Evolutionary conservation across 1,140 invertebrate genomes (phyloP), one percentile per base, ranked within the genome.

Genomic region (Cotesia typhae): DNA sequence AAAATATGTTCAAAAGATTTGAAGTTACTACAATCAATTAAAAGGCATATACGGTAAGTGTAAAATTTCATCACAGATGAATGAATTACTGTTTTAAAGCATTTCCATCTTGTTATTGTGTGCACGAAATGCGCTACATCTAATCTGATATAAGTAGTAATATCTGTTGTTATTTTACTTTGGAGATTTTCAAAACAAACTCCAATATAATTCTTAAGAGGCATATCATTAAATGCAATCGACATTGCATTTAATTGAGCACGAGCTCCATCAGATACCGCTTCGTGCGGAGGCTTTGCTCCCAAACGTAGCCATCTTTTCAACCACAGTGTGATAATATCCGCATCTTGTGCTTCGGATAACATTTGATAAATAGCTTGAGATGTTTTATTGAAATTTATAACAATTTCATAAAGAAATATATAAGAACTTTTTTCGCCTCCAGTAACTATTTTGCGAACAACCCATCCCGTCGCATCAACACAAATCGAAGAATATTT

Each of bases 391-490:
- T 60, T 36, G 6, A 60, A 60, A 60, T 60, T 60, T 28, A 60
- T 60, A 3, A 60, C 59, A 4, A 60, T 60, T 28, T 20, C 14
- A 12, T 60, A 60, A 60, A 60, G 59, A 36, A 60, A 36, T 60
- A 60, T 60, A 36, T 60, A 36, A 4, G 59, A 4, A 36, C 4
- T 36, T 60, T 60, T 60, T 28, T 60, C 5, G 6, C 59, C 7
- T 60, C n/a, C 17, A 36, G 12, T 5, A 12, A 55, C 17, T 12
- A 55, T 55, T 55, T 55, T 55, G 1, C 53, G 9, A 9, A 55
- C 53, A n/a, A 55, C 53, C 4, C 53, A 0, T 9, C 53, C 53
- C 12, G 53, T 55, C 12, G 53, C 53, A 12, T 55, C 53, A 17
- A 55, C n/a, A 55, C 53, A 55, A 55, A 55, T 55, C 4, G 53